A percentile compares a stretch with the other conserved stretches of the same genome.
Evolutionary conservation across 2,888 invertebrate species (phyloP).

Genomic region (Drosophila phalerata): DNA sequence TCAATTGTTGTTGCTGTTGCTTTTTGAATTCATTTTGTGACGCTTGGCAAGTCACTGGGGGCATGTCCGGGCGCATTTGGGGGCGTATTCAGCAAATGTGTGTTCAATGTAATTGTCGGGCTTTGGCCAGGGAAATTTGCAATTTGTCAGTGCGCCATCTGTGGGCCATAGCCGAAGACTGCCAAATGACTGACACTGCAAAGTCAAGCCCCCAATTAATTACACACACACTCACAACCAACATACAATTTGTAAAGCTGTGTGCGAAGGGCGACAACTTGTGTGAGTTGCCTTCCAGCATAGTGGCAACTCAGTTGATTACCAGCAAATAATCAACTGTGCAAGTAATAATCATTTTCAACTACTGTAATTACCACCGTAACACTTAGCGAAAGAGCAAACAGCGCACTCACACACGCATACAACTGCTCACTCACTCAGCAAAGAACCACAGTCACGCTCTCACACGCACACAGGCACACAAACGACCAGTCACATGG

Average conservation of each 20-base stretch:
- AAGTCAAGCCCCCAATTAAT: conserved; percentile 51
- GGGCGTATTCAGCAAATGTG: conserved; percentile 62
- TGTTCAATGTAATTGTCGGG: conserved; percentile 64
- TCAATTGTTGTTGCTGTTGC: conserved; percentile 22
- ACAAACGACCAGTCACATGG: conserved; percentile 69
- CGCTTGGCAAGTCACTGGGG: conserved; percentile 56
- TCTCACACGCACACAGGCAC: conserved; percentile 41
- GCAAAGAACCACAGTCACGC: conserved; percentile 22
- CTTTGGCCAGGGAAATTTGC: conserved; percentile 59
- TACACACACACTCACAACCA: neutral
- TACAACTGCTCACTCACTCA: conserved; percentile 30
- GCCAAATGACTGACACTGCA: conserved; percentile 14
- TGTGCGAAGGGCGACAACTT: conserved; percentile 45
- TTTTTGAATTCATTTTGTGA: conserved; percentile 31
- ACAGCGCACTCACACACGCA: conserved; percentile 15
- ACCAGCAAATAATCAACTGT: conserved; percentile 21
- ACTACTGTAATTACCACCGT: conserved; percentile 30
- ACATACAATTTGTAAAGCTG: neutral
- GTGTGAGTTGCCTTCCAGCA: conserved; percentile 26
- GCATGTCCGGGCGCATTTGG: conserved; percentile 66
- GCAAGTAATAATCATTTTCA: conserved; percentile 39
- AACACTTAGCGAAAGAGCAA: conserved; percentile 41
- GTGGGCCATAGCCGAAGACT: conserved; percentile 40
- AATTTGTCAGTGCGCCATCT: conserved; percentile 64
- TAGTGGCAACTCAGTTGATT: conserved; percentile 13